Conservation (phyloP, 2,113 vertebrate genomes). For the Albula glossodonta region DNA sequence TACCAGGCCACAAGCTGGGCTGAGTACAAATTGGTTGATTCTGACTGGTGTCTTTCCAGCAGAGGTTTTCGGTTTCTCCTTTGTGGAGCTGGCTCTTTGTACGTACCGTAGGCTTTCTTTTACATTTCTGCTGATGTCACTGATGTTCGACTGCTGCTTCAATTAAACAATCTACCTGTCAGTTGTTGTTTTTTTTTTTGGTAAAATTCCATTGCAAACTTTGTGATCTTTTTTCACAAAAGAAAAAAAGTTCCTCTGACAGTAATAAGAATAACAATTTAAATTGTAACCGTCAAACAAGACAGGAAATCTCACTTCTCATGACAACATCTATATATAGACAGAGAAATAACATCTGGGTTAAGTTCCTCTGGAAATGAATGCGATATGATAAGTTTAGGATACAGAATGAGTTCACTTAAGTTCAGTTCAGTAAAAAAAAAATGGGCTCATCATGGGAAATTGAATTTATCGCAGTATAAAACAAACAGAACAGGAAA, state of each 20-base stretch:
- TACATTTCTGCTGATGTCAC: not conserved
- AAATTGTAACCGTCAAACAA: not conserved
- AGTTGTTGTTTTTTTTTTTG: not conserved
- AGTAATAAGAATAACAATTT: not conserved
- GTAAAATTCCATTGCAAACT: too few relatives aligned
- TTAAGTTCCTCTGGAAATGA: too few relatives aligned
- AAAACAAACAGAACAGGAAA: too few relatives aligned
- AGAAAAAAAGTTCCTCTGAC: not conserved
- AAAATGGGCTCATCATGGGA: too few relatives aligned
- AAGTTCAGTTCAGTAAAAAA: too few relatives aligned
- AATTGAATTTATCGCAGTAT: too few relatives aligned
- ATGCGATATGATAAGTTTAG: too few relatives aligned
- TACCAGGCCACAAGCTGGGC: too few relatives aligned
- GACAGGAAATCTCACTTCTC: not conserved
- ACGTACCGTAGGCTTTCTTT: not conserved
- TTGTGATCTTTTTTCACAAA: not conserved
- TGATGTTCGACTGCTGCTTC: not conserved
- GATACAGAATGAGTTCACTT: too few relatives aligned
- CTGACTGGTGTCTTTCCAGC: not conserved
- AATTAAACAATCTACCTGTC: not conserved
- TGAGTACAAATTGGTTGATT: conserved; percentile 23
- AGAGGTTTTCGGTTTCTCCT: not conserved
- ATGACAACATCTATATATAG: not conserved
- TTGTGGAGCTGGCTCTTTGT: not conserved
- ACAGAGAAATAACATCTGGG: not conserved